phyloP scores from a whole-genome alignment of 1,140 invertebrate species.

The Chelonus insularis region DNA sequence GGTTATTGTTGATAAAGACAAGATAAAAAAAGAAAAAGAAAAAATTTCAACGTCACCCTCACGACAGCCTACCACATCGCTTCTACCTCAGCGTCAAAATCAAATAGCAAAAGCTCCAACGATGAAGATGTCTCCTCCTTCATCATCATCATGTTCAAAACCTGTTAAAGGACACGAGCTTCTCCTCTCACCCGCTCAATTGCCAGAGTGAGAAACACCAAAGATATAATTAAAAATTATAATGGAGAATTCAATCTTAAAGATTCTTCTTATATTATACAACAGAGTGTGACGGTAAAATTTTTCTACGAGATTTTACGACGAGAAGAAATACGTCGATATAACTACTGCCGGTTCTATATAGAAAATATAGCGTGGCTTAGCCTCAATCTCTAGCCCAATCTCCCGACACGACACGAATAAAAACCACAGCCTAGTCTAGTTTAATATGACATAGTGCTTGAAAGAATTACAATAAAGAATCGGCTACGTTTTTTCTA shows the following conservation, averaged over 20 bases:
- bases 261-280: not conserved
- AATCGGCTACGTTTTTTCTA: conserved; percentile 47
- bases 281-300: not conserved
- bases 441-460: conserved; percentile 47
- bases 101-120: conserved; percentile 14
- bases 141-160: conserved; percentile 34
- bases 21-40: conserved; percentile 40
- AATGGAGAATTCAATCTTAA: no score
- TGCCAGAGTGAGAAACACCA: conserved; percentile 40
- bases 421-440: conserved; percentile 35
- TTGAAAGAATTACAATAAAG: conserved; percentile 50
- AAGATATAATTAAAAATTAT: no score
- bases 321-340: not conserved
- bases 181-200: conserved; percentile 50
- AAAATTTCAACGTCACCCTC: conserved; percentile 17
- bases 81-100: conserved; percentile 10
- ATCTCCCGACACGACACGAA: conserved; percentile 18
- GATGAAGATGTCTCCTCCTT: conserved; percentile 23
- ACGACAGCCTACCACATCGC: conserved; percentile 29
- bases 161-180: conserved; percentile 43
- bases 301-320: conserved; percentile 13
- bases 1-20: conserved; percentile 38
- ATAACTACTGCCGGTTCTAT: conserved; percentile 8
- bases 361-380: not conserved
- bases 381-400: not conserved